Base-by-base conservation (phyloP, 2,797 vertebrate species). In the Rhincodon typus region DNA sequence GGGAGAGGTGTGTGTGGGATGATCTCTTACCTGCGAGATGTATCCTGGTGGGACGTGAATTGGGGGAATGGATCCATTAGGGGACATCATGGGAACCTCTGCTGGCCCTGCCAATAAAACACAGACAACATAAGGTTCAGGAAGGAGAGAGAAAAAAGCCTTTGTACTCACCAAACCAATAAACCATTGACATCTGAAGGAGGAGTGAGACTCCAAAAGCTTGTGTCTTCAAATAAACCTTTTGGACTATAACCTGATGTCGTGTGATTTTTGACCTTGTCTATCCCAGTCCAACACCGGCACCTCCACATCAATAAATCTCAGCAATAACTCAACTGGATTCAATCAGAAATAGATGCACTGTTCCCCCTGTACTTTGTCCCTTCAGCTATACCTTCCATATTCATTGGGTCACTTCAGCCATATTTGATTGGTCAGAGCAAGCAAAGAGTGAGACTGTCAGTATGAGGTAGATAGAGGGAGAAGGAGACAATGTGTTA, bases 31-130 rank as follows among this genome's bases (percentile, higher is more conserved):
- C 98, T 99, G 99, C 97, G 99, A 99, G 97, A 99, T 99, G 96
- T 99, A 99, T 96, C 99, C 99, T 0, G 99, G 99, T 97, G 99
- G 99, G 66, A 99, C 99, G 50, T 99, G 99, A 96, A 99, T 99
- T 96, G 99, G 99, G 96, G 99, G 99, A 96, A 99, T 99, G 95
- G 99, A 99, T 96, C 99, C 99, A 96, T 99, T 99, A 70, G 99
- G 99, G 97, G 99, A 99, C 99, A 99, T 99, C 99, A 99, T 99
- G 96, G 99, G 99, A 97, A 99, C 99, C 97, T 99, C 99, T 96
- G 99, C 99, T 96, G 99, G 99, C 97, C 99, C 99, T 99, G 96
- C 8, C 96, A 96, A 0, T 50, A 94, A 67, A 72, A 96, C 96
- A 91, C 95, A 86, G 27, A 94, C 25, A 46, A 8, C 69, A 8